Evolutionary conservation across 2,113 vertebrate genomes (phyloP), one percentile per base, ranked within the genome.

Genomic region (Cariama cristata): DNA sequence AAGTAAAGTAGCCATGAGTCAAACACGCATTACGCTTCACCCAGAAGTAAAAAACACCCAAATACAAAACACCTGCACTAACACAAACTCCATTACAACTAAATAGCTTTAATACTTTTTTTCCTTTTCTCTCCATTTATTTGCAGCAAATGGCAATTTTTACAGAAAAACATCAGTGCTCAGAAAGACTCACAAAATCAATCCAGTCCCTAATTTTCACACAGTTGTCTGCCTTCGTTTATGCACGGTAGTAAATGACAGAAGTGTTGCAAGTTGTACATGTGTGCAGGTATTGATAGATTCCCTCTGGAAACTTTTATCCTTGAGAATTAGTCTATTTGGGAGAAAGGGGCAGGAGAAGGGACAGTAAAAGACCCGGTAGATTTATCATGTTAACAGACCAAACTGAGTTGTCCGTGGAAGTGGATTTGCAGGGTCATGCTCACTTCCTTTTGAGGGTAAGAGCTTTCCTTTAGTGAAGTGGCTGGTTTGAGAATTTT

Each of bases 71-170:
- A 11, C 2, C 30, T 38, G 35, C 23, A 26, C 84, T 71, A 79
- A 77, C 72, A 80, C 38, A 91, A 87, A 30, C 55, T 42, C 80
- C 26, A 52, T 94, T 77, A 47, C 30, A 71, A 26, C 11, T 18
- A 86, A 91, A 92, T 44, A 58, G 86, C 89, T 87, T 83, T 83
- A 93, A 72, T 63, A 38, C 27, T 71, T 81, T 9, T 56, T 12
- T 6, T 19, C 11, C 2, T n/a, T 45, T 86, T 20, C 38, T 60
- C 44, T 69, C 60, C 20, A 28, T 88, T 79, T 71, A 9, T 80
- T 87, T 79, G 49, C 45, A 56, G 49, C 6, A 55, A 59, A 53
- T 42, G 52, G 71, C 52, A 76, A 4, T 72, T 56, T 89, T 17
- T 30, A 75, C 12, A 33, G 53, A 5, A 19, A 15, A 66, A 68